These are phyloP conservation scores for Tupaia tana DNA, from an alignment of 2,113 vertebrate genomes.

Conservation along the genomic window DNA sequence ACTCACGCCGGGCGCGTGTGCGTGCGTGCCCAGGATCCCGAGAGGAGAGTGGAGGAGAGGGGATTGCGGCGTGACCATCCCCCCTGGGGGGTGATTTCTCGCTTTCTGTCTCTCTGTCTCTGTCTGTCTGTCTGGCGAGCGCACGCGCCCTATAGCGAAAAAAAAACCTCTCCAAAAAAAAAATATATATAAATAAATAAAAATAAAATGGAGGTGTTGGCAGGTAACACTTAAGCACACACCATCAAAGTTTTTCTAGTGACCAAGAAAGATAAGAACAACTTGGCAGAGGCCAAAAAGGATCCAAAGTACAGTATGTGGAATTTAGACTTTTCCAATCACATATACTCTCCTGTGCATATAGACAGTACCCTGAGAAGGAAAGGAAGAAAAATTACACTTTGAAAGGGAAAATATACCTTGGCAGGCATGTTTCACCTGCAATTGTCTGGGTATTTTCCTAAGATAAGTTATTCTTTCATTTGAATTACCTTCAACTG, in stretches of 20 bases:
- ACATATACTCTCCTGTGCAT: neutral
- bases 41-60: too few species aligned
- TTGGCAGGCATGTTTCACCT: neutral
- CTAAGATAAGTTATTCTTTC: neutral
- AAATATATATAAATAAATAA: too few species aligned
- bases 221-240: neutral
- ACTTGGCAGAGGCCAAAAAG: neutral
- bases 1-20: too few species aligned
- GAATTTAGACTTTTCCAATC: neutral
- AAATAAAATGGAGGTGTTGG: neutral
- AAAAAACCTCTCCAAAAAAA: too few species aligned
- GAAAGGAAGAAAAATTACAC: neutral
- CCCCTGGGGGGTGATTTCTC: too few species aligned
- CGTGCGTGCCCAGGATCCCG: too few species aligned
- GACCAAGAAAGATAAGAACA: neutral
- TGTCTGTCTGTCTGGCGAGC: too few species aligned
- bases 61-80: too few species aligned
- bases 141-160: too few species aligned
- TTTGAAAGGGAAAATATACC: neutral
- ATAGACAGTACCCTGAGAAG: neutral
- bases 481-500: neutral
- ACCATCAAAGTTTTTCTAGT: neutral
- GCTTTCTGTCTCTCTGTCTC: too few species aligned
- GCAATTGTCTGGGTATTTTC: neutral
- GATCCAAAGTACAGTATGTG: neutral